Percentiles rank a stretch among this genome's conserved stretches.
phyloP scores from a whole-genome alignment of 2,113 vertebrate species.

The Scartelaos histophorus region DNA sequence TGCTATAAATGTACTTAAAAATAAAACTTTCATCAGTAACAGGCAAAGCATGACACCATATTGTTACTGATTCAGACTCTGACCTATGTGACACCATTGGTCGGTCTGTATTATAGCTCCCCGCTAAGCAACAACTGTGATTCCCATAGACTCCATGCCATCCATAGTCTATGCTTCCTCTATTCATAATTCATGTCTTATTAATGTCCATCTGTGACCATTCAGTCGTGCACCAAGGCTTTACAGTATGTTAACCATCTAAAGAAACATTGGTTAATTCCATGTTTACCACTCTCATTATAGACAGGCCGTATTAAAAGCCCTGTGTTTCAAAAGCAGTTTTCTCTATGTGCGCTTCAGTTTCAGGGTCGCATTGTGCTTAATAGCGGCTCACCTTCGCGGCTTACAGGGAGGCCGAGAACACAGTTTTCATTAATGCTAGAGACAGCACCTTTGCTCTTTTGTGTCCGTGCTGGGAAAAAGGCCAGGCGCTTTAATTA shows the following conservation, averaged over 20 bases:
- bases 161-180: background rate
- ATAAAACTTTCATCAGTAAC: background rate
- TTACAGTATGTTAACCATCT: background rate
- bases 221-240: background rate
- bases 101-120: background rate
- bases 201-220: background rate
- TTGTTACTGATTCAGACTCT: background rate
- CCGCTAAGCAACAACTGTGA: background rate
- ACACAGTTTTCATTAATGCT: slow-evolving; percentile 12
- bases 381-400: background rate
- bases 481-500: background rate
- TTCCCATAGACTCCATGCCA: background rate
- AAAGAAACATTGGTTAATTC: background rate
- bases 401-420: background rate
- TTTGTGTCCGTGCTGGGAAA: background rate
- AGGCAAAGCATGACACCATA: background rate
- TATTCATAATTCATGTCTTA: background rate
- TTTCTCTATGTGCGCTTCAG: background rate
- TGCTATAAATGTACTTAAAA: too few relatives aligned
- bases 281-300: background rate
- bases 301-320: background rate
- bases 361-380: background rate
- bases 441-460: slow-evolving; percentile 1
- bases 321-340: background rate
- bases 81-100: background rate